phyloP scores from a whole-genome alignment of 1,140 invertebrate species.

The Drosophila arawakana region DNA sequence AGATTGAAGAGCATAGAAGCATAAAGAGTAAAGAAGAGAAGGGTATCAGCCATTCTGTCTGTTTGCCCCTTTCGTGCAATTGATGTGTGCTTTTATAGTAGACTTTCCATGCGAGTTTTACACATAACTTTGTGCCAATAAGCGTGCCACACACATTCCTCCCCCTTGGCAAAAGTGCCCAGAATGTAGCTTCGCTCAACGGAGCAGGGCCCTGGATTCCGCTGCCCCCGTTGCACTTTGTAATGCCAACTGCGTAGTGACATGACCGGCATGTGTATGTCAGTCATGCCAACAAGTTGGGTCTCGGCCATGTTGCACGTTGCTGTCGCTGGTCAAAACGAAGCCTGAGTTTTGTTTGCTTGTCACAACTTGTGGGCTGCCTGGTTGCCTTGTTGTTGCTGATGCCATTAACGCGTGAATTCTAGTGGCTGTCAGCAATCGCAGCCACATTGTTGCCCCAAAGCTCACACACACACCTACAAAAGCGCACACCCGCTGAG shows the following conservation, averaged over 20 bases:
- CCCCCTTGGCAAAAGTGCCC: not conserved
- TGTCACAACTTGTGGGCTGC: slow-evolving; percentile 59
- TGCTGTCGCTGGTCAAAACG: slow-evolving; percentile 34
- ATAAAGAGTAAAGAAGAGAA: not conserved
- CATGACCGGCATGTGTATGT: slow-evolving; percentile 49
- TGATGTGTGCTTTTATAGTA: slow-evolving; percentile 16
- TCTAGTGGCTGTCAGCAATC: slow-evolving; percentile 50
- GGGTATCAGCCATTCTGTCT: not conserved
- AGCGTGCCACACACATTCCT: slow-evolving; percentile 10
- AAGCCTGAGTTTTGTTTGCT: slow-evolving; percentile 55
- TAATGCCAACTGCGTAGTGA: slow-evolving; percentile 39
- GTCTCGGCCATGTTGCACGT: slow-evolving; percentile 32
- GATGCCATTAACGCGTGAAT: slow-evolving; percentile 59
- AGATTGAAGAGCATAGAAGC: not conserved
- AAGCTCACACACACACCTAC: not conserved
- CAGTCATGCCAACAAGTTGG: slow-evolving; percentile 50
- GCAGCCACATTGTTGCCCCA: slow-evolving; percentile 37
- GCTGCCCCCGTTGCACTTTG: slow-evolving; percentile 8
- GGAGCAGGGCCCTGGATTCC: not conserved
- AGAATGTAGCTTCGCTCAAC: not conserved
- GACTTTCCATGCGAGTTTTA: slow-evolving; percentile 17
- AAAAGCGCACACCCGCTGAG: not conserved
- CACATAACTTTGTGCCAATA: slow-evolving; percentile 40
- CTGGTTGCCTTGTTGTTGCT: slow-evolving; percentile 24
- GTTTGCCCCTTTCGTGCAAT: slow-evolving; percentile 11